A percentile compares a stretch with the other conserved stretches of the same genome.
These are phyloP conservation scores for Geophilus truncorum DNA, from an alignment of 2,888 invertebrate species.

Conservation along the genomic window DNA sequence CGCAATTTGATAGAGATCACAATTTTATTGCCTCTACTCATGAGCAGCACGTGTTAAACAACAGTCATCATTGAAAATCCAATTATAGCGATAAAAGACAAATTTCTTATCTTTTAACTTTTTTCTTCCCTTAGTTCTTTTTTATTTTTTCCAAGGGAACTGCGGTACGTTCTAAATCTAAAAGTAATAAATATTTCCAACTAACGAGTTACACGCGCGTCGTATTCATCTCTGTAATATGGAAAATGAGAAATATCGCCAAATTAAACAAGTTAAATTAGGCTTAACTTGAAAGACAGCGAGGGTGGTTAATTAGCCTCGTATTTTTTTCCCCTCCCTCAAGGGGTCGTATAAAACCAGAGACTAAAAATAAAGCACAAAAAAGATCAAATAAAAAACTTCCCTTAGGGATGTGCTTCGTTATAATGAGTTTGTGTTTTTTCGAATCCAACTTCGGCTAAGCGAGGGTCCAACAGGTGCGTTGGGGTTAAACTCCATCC, in stretches of 20 bases:
- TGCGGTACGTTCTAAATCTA: too few species aligned
- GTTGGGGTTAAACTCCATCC: conserved; percentile 27
- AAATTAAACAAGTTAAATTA: conserved; percentile 15
- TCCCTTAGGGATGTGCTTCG: not conserved
- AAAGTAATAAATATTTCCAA: not conserved
- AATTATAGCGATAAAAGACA: not conserved
- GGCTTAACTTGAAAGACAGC: not conserved
- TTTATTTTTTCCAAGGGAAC: too few species aligned
- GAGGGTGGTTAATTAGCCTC: conserved; percentile 1
- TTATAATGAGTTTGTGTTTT: not conserved
- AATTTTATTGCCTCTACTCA: not conserved
- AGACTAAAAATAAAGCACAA: conserved; percentile 1
- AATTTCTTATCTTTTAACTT: too few species aligned
- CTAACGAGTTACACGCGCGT: not conserved
- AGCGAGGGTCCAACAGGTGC: conserved; percentile 6
- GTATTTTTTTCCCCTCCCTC: conserved; percentile 9
- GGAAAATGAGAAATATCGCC: not conserved
- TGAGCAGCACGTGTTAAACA: not conserved
- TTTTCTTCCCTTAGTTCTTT: too few species aligned
- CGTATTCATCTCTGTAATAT: not conserved
- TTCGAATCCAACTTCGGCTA: not conserved
- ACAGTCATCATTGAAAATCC: not conserved
- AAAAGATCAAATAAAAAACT: conserved; percentile 21
- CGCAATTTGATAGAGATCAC: not conserved
- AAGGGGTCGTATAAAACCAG: not conserved